Evolutionary conservation across 2,113 vertebrate genomes (phyloP).

Genomic region (Probosciger aterrimus): DNA sequence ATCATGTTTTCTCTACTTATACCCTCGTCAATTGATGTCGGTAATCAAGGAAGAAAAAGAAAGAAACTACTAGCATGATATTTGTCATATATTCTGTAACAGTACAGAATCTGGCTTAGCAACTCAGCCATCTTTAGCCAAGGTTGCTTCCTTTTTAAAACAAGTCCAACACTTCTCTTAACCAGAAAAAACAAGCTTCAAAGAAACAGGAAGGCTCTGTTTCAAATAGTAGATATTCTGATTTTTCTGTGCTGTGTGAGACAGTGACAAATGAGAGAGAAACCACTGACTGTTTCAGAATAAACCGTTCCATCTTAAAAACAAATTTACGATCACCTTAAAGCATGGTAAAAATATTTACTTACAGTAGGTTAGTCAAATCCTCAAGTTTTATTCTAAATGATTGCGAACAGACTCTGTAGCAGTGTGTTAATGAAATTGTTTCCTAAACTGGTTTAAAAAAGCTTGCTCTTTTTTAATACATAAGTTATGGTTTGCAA

Average conservation of each 20-base stretch:
- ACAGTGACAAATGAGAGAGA: not conserved
- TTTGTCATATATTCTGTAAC: not conserved
- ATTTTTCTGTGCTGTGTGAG: not conserved
- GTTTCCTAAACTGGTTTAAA: not conserved
- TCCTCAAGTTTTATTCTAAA: not conserved
- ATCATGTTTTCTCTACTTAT: not conserved
- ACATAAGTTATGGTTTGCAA: fast-evolving
- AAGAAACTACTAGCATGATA: not conserved
- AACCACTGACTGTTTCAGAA: not conserved
- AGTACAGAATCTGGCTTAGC: not conserved
- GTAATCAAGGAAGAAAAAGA: not conserved
- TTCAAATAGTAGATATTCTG: not conserved
- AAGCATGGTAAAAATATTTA: not conserved
- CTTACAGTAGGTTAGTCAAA: not conserved
- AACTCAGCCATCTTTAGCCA: not conserved
- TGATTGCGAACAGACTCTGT: not conserved
- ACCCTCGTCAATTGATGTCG: not conserved
- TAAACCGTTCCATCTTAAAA: not conserved
- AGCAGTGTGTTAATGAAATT: not conserved
- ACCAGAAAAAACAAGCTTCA: not conserved
- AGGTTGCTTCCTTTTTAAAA: not conserved
- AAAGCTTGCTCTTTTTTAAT: not conserved
- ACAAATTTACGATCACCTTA: not conserved
- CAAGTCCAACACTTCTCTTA: not conserved
- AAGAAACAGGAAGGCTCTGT: not conserved